phyloP scores from a whole-genome alignment of 2,797 vertebrate genomes.

The Spheniscus humboldti region DNA sequence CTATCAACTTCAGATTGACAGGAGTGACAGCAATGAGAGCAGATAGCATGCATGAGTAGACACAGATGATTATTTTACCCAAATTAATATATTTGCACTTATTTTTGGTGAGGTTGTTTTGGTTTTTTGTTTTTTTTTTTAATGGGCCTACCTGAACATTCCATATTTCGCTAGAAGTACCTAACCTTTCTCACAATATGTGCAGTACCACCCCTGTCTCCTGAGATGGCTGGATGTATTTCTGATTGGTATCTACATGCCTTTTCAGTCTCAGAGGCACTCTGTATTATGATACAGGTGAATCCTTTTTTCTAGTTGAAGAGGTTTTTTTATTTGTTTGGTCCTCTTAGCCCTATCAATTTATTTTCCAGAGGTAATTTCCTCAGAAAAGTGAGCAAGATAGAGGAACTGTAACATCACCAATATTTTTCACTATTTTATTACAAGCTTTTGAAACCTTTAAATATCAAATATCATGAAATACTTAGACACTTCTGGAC shows the following conservation, averaged over 20 bases:
- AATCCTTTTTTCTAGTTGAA: neutral
- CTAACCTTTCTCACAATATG: neutral
- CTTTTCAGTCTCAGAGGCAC: neutral
- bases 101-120: conserved; percentile 15
- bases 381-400: neutral
- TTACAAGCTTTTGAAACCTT: neutral
- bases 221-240: neutral
- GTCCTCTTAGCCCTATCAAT: neutral
- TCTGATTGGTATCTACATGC: neutral
- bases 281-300: neutral
- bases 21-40: conserved; percentile 59
- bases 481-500: neutral
- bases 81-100: conserved; percentile 73
- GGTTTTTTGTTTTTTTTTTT: neutral
- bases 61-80: conserved; percentile 73
- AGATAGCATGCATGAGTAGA: conserved; percentile 68
- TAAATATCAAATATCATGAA: neutral
- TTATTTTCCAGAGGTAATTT: conserved; percentile 2
- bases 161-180: neutral
- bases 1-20: conserved; percentile 75
- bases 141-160: conserved; percentile 11
- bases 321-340: conserved; percentile 2
- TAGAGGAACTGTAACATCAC: neutral
- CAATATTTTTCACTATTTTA: neutral
- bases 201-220: neutral